A percentile compares a stretch with the other conserved stretches of the same genome.
Conservation (phyloP, 2,888 invertebrate species). For the Branchipolynoe longqiensis region DNA sequence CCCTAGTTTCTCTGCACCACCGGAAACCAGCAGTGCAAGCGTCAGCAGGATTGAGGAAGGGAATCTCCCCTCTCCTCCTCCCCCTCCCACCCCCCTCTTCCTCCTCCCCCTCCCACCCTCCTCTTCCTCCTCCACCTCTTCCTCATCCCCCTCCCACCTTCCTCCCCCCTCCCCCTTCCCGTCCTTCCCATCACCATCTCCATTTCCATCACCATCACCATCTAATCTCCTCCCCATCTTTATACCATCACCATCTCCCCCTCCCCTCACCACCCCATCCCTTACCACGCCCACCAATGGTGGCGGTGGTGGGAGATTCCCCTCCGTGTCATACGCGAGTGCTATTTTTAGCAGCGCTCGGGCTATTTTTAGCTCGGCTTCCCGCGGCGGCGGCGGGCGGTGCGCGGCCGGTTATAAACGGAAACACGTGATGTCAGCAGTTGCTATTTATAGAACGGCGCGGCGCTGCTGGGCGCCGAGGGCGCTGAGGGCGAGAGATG, state of each 20-base stretch:
- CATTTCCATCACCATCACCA: not conserved
- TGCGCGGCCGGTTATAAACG: constrained; percentile 9
- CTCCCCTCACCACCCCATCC: not conserved
- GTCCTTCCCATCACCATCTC: not conserved
- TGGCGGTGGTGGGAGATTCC: constrained; percentile 46
- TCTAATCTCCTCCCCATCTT: not conserved
- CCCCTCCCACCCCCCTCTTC: not conserved
- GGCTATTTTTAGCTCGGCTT: constrained; percentile 37
- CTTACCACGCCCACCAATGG: constrained; percentile 3
- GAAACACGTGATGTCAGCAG: constrained; percentile 29
- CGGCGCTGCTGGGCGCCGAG: not conserved
- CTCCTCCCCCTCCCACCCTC: not conserved
- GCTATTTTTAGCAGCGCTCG: constrained; percentile 14
- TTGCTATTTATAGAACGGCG: constrained; percentile 15
- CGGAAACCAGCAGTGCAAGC: too few species aligned
- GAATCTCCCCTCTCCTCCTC: not conserved
- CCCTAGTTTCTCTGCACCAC: too few species aligned
- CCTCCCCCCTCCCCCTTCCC: constrained; percentile 2
- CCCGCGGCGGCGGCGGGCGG: constrained; percentile 9
- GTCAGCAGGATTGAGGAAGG: too few species aligned
- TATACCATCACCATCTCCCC: not conserved
- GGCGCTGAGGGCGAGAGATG: not conserved
- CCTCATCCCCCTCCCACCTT: not conserved
- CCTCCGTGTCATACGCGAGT: constrained; percentile 15
- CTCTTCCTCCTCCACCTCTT: not conserved